phyloP scores from a whole-genome alignment of 2,797 vertebrate genomes.

The Antrozous pallidus region DNA sequence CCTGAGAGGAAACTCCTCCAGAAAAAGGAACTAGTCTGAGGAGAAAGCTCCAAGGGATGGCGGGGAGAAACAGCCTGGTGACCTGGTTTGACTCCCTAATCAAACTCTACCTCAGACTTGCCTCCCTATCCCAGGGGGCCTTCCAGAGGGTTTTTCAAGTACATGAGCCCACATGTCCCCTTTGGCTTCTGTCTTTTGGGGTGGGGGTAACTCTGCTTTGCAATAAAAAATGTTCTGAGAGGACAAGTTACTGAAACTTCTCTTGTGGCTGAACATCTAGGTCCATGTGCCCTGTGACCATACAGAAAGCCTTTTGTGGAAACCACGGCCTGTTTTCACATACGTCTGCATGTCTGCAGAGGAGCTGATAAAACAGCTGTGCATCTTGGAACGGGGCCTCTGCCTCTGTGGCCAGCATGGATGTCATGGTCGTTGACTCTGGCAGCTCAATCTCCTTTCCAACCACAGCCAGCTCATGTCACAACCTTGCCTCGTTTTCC shows the following conservation, averaged over 20 bases:
- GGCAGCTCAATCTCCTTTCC: background rate
- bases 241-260: background rate
- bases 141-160: background rate
- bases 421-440: background rate
- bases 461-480: background rate
- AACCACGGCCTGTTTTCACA: background rate
- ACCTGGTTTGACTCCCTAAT: background rate
- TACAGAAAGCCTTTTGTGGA: background rate
- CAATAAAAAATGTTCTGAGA: background rate
- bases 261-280: background rate
- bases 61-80: background rate
- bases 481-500: background rate
- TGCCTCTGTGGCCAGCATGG: background rate
- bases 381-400: background rate
- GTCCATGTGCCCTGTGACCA: background rate
- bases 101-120: background rate
- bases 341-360: background rate
- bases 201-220: background rate
- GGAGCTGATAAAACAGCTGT: background rate
- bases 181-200: background rate
- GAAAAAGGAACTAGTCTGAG: background rate
- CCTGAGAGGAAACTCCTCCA: background rate
- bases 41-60: background rate
- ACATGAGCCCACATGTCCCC: background rate
- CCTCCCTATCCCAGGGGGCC: background rate